Conservation (phyloP, 2,888 invertebrate genomes). For the Crematogaster levior region DNA sequence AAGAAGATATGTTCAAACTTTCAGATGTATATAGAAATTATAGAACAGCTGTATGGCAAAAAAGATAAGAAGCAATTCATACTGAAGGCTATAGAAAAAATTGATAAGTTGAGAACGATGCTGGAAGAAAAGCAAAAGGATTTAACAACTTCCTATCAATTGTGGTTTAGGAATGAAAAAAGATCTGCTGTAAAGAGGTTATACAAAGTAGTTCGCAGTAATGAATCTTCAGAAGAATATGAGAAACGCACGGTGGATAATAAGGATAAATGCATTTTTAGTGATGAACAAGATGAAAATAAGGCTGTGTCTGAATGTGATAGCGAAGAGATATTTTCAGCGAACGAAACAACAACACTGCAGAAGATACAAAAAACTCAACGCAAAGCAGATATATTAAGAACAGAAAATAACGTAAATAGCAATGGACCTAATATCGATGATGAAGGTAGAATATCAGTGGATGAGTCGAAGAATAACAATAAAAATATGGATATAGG, state of each 20-base stretch:
- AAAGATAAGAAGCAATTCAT: conserved; percentile 66
- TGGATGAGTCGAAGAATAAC: neutral
- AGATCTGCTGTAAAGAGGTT: conserved; percentile 19
- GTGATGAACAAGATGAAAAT: neutral
- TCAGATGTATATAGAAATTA: conserved; percentile 59
- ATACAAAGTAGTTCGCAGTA: neutral
- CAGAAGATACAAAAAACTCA: neutral
- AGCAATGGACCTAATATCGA: neutral
- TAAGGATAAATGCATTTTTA: neutral
- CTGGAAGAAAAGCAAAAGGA: conserved; percentile 62
- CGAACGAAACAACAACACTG: conserved; percentile 39
- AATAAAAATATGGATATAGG: neutral
- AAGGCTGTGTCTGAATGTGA: conserved; percentile 76
- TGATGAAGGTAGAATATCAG: neutral
- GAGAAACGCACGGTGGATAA: neutral
- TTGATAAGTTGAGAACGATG: conserved; percentile 53
- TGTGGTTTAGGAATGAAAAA: conserved; percentile 68
- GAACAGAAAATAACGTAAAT: neutral
- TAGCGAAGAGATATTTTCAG: conserved; percentile 77
- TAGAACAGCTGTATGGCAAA: conserved; percentile 59
- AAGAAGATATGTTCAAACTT: conserved; percentile 52
- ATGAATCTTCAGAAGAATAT: neutral
- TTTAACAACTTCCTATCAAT: conserved; percentile 65
- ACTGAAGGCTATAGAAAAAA: conserved; percentile 60
- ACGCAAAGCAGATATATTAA: neutral